Percentiles rank a stretch among this genome's conserved stretches.
phyloP scores from a whole-genome alignment of 2,113 vertebrate species.

The Epinephelus moara region DNA sequence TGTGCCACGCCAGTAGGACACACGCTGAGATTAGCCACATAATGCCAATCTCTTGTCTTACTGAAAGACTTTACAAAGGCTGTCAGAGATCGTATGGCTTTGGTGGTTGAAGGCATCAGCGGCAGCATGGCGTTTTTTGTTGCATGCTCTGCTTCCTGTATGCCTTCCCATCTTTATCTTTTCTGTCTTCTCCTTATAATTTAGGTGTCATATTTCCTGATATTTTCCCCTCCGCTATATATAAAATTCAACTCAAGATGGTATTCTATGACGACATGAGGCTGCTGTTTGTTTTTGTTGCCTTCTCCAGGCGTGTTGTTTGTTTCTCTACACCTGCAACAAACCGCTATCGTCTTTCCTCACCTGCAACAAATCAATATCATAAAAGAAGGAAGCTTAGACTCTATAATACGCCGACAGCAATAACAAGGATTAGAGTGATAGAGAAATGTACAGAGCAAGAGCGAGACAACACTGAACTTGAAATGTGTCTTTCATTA shows the following conservation, averaged over 20 bases:
- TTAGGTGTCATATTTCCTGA: not conserved
- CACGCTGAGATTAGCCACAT: slow-evolving; percentile 4
- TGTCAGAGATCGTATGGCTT: not conserved
- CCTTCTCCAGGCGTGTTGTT: slow-evolving; percentile 8
- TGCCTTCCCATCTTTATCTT: not conserved
- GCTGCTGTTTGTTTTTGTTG: slow-evolving; percentile 24
- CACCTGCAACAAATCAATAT: slow-evolving; percentile 60
- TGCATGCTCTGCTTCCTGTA: not conserved
- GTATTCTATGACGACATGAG: not conserved
- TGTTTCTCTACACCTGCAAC: slow-evolving; percentile 39
- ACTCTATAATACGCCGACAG: slow-evolving; percentile 26
- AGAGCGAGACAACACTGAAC: slow-evolving; percentile 26
- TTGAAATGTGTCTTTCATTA: slow-evolving; percentile 43
- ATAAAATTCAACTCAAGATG: not conserved
- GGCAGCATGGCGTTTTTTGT: not conserved
- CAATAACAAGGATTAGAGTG: slow-evolving; percentile 60
- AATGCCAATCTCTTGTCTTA: not conserved
- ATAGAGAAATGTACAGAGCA: slow-evolving; percentile 39
- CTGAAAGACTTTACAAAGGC: slow-evolving; percentile 1
- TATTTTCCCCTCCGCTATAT: not conserved
- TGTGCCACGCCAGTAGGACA: slow-evolving; percentile 8
- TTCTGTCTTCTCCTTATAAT: not conserved
- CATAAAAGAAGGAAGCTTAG: slow-evolving; percentile 47
- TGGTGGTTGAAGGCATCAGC: not conserved
- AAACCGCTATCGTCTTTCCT: slow-evolving; percentile 30